phyloP scores from a whole-genome alignment of 2,888 invertebrate species.

The Epistrophe grossulariae region DNA sequence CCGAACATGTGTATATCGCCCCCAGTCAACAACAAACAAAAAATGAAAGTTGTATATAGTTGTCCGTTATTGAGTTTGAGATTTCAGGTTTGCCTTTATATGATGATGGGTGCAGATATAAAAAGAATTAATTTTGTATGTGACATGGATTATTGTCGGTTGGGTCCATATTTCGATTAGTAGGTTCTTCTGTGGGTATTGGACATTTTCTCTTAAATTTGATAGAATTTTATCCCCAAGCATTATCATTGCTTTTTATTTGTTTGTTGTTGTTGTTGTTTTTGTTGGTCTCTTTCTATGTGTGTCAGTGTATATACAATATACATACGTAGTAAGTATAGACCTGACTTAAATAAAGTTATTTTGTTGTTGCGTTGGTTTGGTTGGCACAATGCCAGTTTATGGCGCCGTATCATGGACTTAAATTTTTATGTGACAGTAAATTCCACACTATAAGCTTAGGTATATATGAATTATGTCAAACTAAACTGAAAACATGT shows the following conservation, averaged over 20 bases:
- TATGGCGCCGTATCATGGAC: constrained; percentile 51
- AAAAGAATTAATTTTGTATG: background rate
- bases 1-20: background rate
- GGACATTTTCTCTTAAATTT: constrained; percentile 2
- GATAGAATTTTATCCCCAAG: background rate
- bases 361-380: constrained; percentile 8
- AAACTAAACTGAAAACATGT: constrained; percentile 15
- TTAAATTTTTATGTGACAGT: constrained; percentile 60
- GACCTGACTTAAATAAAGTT: background rate
- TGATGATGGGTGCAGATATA: background rate
- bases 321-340: background rate
- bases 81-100: constrained; percentile 11
- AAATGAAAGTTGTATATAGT: constrained; percentile 25
- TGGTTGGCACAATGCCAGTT: constrained; percentile 38
- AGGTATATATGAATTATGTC: constrained; percentile 15
- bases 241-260: constrained; percentile 3
- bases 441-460: constrained; percentile 31
- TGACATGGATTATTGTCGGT: background rate
- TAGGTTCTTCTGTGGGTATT: background rate
- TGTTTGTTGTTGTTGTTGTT: constrained; percentile 13
- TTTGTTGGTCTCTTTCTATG: background rate
- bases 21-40: background rate
- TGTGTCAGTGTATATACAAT: background rate
- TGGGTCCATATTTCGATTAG: background rate
- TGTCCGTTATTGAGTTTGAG: background rate